Base-by-base conservation (phyloP, 2,113 vertebrate genomes). In the Crotalus tigris region DNA sequence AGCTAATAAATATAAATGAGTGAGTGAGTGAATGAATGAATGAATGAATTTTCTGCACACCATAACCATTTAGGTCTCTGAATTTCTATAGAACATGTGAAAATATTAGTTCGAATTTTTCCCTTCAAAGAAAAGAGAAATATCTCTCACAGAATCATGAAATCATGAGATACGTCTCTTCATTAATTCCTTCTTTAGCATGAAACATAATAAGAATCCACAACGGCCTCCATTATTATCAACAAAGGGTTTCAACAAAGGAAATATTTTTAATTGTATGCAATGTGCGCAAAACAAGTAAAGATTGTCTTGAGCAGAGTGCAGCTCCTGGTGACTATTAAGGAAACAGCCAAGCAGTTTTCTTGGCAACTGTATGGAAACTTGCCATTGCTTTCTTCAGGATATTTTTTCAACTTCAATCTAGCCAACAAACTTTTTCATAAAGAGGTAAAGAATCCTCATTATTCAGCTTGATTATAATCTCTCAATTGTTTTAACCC, bases 161-260 rank as follows among this genome's bases (percentile, higher is more conserved):
- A 93, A 91, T 92, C 1, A 29, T 91, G 93, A 90, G 86, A 92
- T 96, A 58, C 0, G 0, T 69, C 53, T 0, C 6, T 97, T 95
- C 10, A n/a, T 96, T 95, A 96, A 96, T 96, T 90, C 92, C 92
- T 90, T 94, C 94, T 94, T 93, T 93, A 93, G 94, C 90, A 92
- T 96, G 94, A 97, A 93, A 96, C 94, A 96, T 95, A 95, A 97
- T 91, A 96, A 96, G 91, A 92, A 92, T 92, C 96, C 96, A 94
- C 92, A 95, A 97, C 94, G 94, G 95, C 92, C 55, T 64, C 93
- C 92, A 92, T 95, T 97, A 93, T 97, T 97, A 96, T 97, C 96
- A 95, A 94, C 96, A 81, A 96, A 95, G 96, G 95, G 94, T 97
- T 97, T 97, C 91, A 95, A 92, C 85, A 90, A 93, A 94, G 95